Conservation (phyloP, 2,888 invertebrate species). For the Dioctria rufipes region DNA sequence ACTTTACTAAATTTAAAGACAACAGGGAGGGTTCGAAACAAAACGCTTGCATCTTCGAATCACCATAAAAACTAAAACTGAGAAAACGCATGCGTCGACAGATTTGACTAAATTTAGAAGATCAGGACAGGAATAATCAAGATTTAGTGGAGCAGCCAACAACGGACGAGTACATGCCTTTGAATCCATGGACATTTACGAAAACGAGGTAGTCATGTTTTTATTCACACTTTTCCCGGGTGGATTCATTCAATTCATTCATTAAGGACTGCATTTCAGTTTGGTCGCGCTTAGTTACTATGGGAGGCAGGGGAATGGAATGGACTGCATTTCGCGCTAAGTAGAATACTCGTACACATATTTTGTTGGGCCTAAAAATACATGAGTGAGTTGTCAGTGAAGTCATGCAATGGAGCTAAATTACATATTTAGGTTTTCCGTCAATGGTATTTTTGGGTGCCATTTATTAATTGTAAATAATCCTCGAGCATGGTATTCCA, state of each 20-base stretch:
- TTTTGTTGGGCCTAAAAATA: no score
- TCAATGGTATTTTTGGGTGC: no score
- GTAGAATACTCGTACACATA: no score
- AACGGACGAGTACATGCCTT: not conserved
- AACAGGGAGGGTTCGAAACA: not conserved
- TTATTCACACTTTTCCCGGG: not conserved
- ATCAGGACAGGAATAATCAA: conserved; percentile 17
- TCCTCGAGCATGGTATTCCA: no score
- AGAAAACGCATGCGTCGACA: conserved; percentile 20
- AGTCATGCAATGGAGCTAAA: no score
- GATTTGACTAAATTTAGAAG: conserved; percentile 42
- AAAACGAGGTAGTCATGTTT: conserved; percentile 4
- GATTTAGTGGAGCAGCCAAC: conserved; percentile 22
- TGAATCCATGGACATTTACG: conserved; percentile 38
- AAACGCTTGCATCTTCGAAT: not conserved
- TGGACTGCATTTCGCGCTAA: no score
- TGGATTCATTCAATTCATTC: conserved; percentile 41
- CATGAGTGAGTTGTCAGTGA: no score
- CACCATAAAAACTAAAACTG: not conserved
- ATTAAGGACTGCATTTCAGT: not conserved
- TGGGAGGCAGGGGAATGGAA: no score
- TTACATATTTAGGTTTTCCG: no score
- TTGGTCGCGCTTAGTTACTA: no score
- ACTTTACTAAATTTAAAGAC: conserved; percentile 31
- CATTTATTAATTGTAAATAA: no score